Evolutionary conservation across 2,797 vertebrate species (phyloP), one percentile per base, ranked within the genome.

Genomic region (Cercopithecus petaurista): DNA sequence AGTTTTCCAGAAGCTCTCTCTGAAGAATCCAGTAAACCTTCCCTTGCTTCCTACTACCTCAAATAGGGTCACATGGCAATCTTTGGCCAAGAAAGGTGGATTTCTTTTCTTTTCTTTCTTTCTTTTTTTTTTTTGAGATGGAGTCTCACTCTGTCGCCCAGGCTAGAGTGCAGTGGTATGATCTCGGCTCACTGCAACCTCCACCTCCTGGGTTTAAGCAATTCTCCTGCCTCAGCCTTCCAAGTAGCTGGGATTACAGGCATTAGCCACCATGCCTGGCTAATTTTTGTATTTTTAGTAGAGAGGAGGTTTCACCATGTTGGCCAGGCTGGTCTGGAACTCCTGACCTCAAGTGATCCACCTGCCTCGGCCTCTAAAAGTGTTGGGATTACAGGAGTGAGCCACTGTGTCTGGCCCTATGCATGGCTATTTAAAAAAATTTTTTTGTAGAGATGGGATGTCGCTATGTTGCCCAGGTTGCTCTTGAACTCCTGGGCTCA

Each of bases 361-460:
- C 61, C 61, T 1, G 3, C 61, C 61, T n/a, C 0, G 0, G 17
- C 30, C 61, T 67, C 61, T 3, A 7, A 64, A 64, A n/a, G 15
- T n/a, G 61, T 15, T 67, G 30, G 61, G 61, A 67, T 67, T 67
- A 67, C 3, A 67, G 33, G 7, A 1, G 4, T 19, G 33, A n/a
- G 61, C 33, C 33, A n/a, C 30, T 1, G 1, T 33, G 17, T 2
- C 33, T 0, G 3, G 33, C 15, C 30, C 33, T 67, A n/a, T n/a
- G 30, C 30, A n/a, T 0, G 33, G 61, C 30, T n/a, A 15, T 67
- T n/a, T 8, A 9, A 67, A n/a, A n/a, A 67, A n/a, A 0, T 2
- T 1, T 64, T 64, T 67, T 67, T n/a, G 30, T 67, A n/a, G 30
- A 67, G 15, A 67, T 67, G 61, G 30, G 15, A 67, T 17, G 33